Conservation (phyloP, 2,113 vertebrate species). For the Scomber scombrus region DNA sequence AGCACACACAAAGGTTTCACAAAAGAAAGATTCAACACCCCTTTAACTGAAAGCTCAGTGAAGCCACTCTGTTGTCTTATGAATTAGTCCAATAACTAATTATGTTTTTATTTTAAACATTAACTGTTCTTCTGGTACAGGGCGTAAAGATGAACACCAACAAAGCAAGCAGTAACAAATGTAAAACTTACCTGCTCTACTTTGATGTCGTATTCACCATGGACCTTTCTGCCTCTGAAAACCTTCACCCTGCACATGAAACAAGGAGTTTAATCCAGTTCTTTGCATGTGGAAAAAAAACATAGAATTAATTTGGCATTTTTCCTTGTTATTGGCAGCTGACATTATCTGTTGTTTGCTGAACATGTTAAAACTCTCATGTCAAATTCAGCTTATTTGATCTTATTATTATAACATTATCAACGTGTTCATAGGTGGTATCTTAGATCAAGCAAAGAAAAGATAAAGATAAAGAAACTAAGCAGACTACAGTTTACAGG, state of each 20-base stretch:
- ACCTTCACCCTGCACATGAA: slow-evolving; percentile 87
- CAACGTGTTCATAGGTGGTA: no score
- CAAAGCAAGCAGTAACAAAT: neutral
- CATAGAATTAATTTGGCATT: neutral
- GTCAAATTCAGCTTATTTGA: neutral
- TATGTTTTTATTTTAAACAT: neutral
- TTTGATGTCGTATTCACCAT: slow-evolving; percentile 92
- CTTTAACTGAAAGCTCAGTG: neutral
- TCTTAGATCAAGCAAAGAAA: no score
- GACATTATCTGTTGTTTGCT: neutral
- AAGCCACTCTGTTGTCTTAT: neutral
- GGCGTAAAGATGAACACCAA: neutral
- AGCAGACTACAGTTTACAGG: no score
- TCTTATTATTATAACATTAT: no score
- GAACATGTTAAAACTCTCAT: neutral
- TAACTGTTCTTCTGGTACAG: neutral
- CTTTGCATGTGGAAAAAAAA: neutral
- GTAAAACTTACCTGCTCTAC: slow-evolving; percentile 89
- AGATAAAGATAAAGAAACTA: neutral
- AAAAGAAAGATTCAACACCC: slow-evolving; percentile 2
- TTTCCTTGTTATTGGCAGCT: slow-evolving; percentile 4
- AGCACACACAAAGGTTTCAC: neutral
- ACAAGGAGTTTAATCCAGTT: slow-evolving; percentile 32
- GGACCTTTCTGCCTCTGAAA: slow-evolving; percentile 91
- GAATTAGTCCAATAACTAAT: no score